Evolutionary conservation across 2,797 vertebrate species (phyloP), one percentile per base, ranked within the genome.

Genomic region (Streptopelia turtur): DNA sequence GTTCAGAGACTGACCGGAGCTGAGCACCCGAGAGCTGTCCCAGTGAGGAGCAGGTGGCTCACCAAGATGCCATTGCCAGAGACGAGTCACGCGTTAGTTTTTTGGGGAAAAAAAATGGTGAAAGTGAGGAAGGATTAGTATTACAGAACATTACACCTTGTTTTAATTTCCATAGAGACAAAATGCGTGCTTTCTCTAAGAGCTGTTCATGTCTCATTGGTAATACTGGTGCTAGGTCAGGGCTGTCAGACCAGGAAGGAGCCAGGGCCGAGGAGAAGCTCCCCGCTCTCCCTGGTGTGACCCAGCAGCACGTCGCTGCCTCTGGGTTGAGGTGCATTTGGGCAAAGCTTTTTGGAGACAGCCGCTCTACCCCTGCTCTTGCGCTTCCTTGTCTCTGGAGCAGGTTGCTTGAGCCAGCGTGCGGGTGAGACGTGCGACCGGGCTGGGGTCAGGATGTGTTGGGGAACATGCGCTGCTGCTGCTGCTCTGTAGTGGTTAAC

Each of bases 311-410:
- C n/a, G n/a, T n/a, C n/a, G n/a, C n/a, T n/a, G n/a, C n/a, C n/a
- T n/a, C n/a, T n/a, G n/a, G n/a, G n/a, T n/a, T n/a, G n/a, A n/a
- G n/a, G n/a, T n/a, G n/a, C n/a, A n/a, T n/a, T n/a, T n/a, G n/a
- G n/a, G n/a, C n/a, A n/a, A n/a, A n/a, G n/a, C n/a, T n/a, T 63
- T 70, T 37, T 53, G 56, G 13, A 60, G 85, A 9, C 3, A 2
- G 5, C 0, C 1, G 4, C 17, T 69, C 37, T 28, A 27, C 57
- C 16, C 14, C 7, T 0, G 4, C 20, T 41, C 8, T 12, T 13
- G 45, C 17, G 2, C 35, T 37, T n/a, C 2, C 18, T 3, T n/a
- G 61, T 31, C 28, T 60, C 21, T 0, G 6, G 35, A 76, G 9
- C 56, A 52, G 35, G 6, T 17, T 31, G 4, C 49, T 41, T 30